Evolutionary conservation across 2,797 vertebrate species (phyloP).

Genomic region (Yasuhikotakia modesta): DNA sequence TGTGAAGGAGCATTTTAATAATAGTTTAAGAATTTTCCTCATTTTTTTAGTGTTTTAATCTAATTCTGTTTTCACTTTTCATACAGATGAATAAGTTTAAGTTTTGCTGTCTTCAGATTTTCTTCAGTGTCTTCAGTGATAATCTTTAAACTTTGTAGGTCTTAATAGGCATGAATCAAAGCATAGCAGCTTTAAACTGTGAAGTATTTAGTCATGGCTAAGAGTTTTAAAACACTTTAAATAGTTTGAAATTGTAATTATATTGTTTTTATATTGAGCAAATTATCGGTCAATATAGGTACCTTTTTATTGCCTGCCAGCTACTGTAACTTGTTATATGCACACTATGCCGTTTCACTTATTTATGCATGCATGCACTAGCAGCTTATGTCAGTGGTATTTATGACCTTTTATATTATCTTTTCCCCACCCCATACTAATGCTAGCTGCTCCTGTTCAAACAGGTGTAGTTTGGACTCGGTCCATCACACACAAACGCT

Average conservation of each 20-base stretch:
- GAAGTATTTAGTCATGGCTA: not conserved
- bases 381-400: not conserved
- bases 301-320: not conserved
- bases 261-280: too few relatives aligned
- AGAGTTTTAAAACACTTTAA: not conserved
- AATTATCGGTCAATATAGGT: too few relatives aligned
- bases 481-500: constrained; percentile 56
- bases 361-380: not conserved
- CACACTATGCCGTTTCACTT: not conserved
- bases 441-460: constrained; percentile 8
- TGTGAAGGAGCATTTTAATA: too few relatives aligned
- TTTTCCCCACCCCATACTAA: not conserved
- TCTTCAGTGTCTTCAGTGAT: not conserved
- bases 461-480: constrained; percentile 25
- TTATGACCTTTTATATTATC: not conserved
- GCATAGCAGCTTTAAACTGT: too few relatives aligned
- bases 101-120: too few relatives aligned
- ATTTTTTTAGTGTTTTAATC: too few relatives aligned
- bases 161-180: not conserved
- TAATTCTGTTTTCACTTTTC: too few relatives aligned
- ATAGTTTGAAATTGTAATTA: too few relatives aligned
- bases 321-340: constrained; percentile 1
- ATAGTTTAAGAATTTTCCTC: too few relatives aligned
- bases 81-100: too few relatives aligned
- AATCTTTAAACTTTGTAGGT: not conserved